These are phyloP conservation scores for Arctocebus calabarensis DNA, from an alignment of 2,797 vertebrate species.

Conservation along the genomic window DNA sequence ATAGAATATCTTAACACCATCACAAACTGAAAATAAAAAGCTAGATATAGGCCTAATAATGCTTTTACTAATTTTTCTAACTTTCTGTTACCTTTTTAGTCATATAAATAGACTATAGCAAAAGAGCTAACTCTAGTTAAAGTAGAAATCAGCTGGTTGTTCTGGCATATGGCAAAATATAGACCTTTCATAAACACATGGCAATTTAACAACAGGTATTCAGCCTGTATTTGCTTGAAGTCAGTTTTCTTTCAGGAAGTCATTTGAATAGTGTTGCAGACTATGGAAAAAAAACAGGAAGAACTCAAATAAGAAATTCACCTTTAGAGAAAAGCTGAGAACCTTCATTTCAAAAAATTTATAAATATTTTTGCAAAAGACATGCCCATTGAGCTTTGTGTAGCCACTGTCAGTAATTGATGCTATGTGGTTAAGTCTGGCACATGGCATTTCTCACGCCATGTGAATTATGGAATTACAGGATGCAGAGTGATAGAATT, in stretches of 20 bases:
- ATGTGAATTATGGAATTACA: background rate
- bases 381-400: background rate
- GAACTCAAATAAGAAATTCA: background rate
- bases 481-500: slow-evolving; percentile 18
- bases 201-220: no score
- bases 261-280: background rate
- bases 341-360: background rate
- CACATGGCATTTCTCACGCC: background rate
- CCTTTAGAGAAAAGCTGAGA: slow-evolving; percentile 14
- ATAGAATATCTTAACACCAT: background rate
- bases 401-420: background rate
- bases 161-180: background rate
- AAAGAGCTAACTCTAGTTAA: background rate
- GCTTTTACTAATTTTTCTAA: slow-evolving; percentile 7
- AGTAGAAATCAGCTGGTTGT: background rate
- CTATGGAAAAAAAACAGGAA: background rate
- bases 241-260: slow-evolving; percentile 10
- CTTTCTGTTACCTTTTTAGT: slow-evolving; percentile 40
- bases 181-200: background rate
- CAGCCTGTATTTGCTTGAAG: background rate
- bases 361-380: background rate
- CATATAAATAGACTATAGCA: background rate
- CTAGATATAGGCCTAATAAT: background rate
- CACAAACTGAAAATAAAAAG: slow-evolving; percentile 47
- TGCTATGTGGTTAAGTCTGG: background rate